phyloP scores from a whole-genome alignment of 2,888 invertebrate species.

The Steinernema carpocapsae region DNA sequence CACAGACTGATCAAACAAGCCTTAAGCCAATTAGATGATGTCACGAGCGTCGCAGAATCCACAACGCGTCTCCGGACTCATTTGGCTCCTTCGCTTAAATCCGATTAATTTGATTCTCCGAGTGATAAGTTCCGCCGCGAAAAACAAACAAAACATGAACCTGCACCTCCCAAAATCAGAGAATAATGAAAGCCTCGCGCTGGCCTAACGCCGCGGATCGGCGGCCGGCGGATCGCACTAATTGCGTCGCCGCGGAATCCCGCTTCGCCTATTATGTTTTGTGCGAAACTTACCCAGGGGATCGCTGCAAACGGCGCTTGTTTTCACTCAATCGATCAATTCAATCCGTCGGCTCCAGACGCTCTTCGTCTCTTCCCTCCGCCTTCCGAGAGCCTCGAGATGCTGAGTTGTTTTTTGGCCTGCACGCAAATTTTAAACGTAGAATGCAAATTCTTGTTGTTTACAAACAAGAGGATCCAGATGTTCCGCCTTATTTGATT shows the following conservation, averaged over 20 bases:
- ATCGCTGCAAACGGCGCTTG: conserved; percentile 30
- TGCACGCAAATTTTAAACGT: neutral
- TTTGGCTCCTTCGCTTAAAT: neutral
- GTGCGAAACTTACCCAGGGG: conserved; percentile 25
- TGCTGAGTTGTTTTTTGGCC: neutral
- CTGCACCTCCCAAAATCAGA: conserved; percentile 5
- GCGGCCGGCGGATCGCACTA: conserved; percentile 14
- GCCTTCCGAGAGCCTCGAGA: neutral
- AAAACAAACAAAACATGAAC: conserved; percentile 17
- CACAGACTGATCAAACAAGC: neutral
- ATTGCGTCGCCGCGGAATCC: neutral
- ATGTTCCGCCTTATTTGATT: too few relatives aligned
- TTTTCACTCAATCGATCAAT: conserved; percentile 30
- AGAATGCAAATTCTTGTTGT: too few relatives aligned
- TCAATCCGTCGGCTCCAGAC: conserved; percentile 13
- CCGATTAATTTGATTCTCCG: conserved; percentile 20
- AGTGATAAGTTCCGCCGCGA: conserved; percentile 24
- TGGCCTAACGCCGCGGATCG: neutral
- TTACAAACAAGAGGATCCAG: too few relatives aligned
- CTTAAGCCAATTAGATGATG: neutral
- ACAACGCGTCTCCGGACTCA: neutral
- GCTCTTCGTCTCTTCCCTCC: neutral
- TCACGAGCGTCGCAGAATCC: conserved; percentile 1
- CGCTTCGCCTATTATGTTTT: conserved; percentile 10
- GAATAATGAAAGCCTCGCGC: conserved; percentile 8